Percentiles rank a stretch among this genome's conserved stretches.
These are phyloP conservation scores for Chaetops frenatus DNA, from an alignment of 2,113 vertebrate species.

Conservation along the genomic window DNA sequence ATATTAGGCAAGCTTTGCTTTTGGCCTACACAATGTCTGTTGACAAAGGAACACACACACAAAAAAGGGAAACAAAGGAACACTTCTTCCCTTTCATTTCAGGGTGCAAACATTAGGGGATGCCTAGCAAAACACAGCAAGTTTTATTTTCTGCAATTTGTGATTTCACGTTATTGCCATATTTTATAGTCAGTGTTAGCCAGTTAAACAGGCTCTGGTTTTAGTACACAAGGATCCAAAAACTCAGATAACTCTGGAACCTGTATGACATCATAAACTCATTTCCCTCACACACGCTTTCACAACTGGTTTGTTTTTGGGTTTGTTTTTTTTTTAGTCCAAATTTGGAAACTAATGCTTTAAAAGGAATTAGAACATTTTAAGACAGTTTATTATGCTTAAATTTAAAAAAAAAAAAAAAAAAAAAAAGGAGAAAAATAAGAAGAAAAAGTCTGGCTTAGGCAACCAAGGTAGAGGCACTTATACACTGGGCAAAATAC, in stretches of 20 bases:
- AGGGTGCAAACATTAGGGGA: background rate
- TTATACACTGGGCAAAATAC: background rate
- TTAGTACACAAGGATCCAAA: background rate
- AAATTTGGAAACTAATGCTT: background rate
- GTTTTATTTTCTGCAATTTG: background rate
- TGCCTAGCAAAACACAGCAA: background rate
- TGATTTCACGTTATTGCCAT: background rate
- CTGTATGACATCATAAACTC: background rate
- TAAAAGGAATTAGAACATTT: background rate
- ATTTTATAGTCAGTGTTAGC: background rate
- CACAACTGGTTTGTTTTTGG: background rate
- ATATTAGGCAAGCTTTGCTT: background rate
- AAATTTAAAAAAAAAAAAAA: background rate
- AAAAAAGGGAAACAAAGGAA: background rate
- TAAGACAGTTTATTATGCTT: background rate
- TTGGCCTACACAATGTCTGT: background rate
- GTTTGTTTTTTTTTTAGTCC: background rate
- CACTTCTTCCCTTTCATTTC: background rate
- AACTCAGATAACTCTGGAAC: background rate
- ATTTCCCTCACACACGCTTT: background rate
- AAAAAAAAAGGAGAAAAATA: background rate
- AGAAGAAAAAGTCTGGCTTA: background rate
- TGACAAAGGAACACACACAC: background rate
- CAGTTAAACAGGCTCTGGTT: background rate
- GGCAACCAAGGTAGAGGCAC: background rate